Conservation (phyloP, 2,888 invertebrate genomes). For the Teinopalpus imperialis region DNA sequence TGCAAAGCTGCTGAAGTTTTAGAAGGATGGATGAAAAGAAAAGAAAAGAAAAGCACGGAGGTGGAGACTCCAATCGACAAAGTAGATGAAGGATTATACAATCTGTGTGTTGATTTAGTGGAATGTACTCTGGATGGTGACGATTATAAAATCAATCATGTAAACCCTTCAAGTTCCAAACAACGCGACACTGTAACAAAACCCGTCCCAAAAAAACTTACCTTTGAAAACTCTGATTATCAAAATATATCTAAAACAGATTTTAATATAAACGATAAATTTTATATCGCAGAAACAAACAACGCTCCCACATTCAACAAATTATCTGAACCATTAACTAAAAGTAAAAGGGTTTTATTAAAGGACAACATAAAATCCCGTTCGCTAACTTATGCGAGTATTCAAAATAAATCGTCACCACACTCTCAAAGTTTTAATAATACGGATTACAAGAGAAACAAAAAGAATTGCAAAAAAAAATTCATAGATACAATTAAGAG, state of each 20-base stretch:
- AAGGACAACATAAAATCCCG: constrained; percentile 2
- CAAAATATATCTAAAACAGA: neutral
- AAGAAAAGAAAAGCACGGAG: constrained; percentile 34
- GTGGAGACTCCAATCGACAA: neutral
- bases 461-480: constrained; percentile 7
- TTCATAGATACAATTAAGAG: constrained; percentile 15
- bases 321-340: neutral
- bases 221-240: neutral
- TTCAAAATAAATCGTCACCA: neutral
- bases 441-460: neutral
- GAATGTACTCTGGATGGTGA: constrained; percentile 48
- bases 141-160: neutral
- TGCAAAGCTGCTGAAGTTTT: constrained; percentile 33
- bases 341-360: neutral
- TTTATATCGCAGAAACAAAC: constrained; percentile 11
- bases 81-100: constrained; percentile 38
- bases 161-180: neutral
- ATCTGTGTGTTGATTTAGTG: constrained; percentile 58
- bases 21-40: constrained; percentile 32
- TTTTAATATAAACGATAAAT: neutral
- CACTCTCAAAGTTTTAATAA: neutral
- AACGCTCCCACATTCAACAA: neutral
- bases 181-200: neutral
- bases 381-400: neutral
- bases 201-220: neutral